Conservation (phyloP, 2,888 invertebrate species). For the Empis livida region DNA sequence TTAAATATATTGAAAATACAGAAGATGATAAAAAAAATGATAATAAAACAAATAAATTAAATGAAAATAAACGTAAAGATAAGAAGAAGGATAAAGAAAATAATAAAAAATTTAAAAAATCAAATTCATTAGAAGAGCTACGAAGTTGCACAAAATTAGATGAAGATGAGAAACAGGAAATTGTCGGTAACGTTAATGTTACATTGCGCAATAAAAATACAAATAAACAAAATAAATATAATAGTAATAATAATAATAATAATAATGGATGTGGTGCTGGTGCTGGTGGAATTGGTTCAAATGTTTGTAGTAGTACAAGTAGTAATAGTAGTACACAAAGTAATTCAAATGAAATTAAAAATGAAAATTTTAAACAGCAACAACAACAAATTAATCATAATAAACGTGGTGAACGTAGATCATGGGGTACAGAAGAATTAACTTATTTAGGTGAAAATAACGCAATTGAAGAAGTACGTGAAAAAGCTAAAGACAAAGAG, state of each 20-base stretch:
- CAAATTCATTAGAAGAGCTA: slow-evolving; percentile 69
- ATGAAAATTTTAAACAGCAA: neutral
- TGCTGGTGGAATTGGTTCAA: slow-evolving; percentile 6
- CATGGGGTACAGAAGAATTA: slow-evolving; percentile 54
- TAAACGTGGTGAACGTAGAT: slow-evolving; percentile 40
- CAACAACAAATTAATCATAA: slow-evolving; percentile 3
- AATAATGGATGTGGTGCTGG: slow-evolving; percentile 8
- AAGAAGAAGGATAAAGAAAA: slow-evolving; percentile 33
- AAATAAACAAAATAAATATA: slow-evolving; percentile 15
- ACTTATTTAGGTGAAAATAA: slow-evolving; percentile 34
- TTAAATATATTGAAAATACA: slow-evolving; percentile 63
- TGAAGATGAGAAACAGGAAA: slow-evolving; percentile 42
- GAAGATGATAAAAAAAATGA: slow-evolving; percentile 34
- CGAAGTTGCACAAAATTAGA: slow-evolving; percentile 58
- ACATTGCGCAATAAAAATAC: slow-evolving; percentile 26
- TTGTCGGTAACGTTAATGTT: slow-evolving; percentile 21
- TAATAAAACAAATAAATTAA: slow-evolving; percentile 36
- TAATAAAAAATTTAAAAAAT: slow-evolving; percentile 45
- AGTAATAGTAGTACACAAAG: slow-evolving; percentile 26
- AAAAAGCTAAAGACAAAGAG: slow-evolving; percentile 18
- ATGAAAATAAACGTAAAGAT: slow-evolving; percentile 37
- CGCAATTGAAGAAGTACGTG: slow-evolving; percentile 16
- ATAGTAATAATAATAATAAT: slow-evolving; percentile 14
- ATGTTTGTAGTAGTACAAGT: slow-evolving; percentile 22
- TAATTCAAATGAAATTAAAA: slow-evolving; percentile 18